A percentile compares a stretch with the other conserved stretches of the same genome.
Evolutionary conservation across 2,797 vertebrate species (phyloP).

Genomic region (Gambelia wislizenii): DNA sequence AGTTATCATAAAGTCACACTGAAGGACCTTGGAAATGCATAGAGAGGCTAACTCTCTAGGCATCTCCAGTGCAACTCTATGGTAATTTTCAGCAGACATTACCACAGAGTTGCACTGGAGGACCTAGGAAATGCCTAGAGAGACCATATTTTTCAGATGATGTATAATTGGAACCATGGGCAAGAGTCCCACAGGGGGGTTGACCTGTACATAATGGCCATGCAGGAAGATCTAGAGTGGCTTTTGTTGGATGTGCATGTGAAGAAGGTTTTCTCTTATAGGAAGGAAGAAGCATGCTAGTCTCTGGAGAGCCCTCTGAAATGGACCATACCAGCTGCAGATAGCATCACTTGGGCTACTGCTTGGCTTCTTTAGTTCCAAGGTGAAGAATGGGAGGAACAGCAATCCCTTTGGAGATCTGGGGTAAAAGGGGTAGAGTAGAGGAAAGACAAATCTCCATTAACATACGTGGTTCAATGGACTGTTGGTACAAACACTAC

Average conservation of each 20-base stretch:
- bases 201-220: neutral
- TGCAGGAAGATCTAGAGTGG: too few species aligned
- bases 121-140: too few species aligned
- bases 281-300: neutral
- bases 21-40: too few species aligned
- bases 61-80: too few species aligned
- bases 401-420: slow-evolving; percentile 36
- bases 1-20: too few species aligned
- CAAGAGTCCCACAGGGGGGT: too few species aligned
- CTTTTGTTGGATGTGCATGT: neutral
- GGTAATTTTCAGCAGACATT: too few species aligned
- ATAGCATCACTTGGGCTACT: neutral
- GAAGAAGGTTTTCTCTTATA: neutral
- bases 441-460: slow-evolving; percentile 46
- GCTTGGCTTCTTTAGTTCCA: neutral
- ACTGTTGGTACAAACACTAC: neutral
- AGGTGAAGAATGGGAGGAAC: neutral
- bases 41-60: too few species aligned
- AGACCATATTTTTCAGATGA: too few species aligned
- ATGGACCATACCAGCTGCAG: neutral
- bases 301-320: neutral
- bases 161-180: too few species aligned
- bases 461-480: neutral
- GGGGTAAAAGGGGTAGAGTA: slow-evolving; percentile 26
- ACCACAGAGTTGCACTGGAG: too few species aligned